phyloP scores from a whole-genome alignment of 2,888 invertebrate genomes.

The Dryobota labecula region DNA sequence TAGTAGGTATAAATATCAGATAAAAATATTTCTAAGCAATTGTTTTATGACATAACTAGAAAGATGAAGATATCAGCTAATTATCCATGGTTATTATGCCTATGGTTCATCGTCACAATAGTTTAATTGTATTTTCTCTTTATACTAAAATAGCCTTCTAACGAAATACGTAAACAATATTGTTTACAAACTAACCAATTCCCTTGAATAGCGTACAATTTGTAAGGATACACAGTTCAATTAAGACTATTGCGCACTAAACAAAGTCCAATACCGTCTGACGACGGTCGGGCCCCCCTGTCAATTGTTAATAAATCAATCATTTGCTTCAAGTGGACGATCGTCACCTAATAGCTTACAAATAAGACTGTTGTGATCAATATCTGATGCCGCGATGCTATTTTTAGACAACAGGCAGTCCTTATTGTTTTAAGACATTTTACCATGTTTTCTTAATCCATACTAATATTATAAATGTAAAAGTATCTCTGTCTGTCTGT shows the following conservation, averaged over 20 bases:
- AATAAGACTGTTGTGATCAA: constrained; percentile 9
- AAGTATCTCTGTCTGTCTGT: no score
- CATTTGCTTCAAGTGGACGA: constrained; percentile 28
- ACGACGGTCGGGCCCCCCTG: constrained; percentile 20
- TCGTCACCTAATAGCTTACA: constrained; percentile 22
- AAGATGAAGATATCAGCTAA: background rate
- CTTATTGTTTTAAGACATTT: background rate
- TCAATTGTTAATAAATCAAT: constrained; percentile 33
- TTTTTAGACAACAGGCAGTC: background rate
- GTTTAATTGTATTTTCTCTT: background rate
- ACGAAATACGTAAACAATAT: background rate
- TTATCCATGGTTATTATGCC: no score
- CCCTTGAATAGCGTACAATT: constrained; percentile 16
- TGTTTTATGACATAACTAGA: background rate
- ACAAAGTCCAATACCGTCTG: constrained; percentile 22
- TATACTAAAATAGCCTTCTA: background rate
- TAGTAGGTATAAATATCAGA: no score
- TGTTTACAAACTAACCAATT: constrained; percentile 10
- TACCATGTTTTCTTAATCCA: background rate
- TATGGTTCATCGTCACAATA: background rate
- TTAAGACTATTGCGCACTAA: constrained; percentile 17
- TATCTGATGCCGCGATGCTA: background rate
- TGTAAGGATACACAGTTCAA: constrained; percentile 34
- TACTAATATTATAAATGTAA: no score
- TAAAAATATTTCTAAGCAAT: no score